Evolutionary conservation across 2,113 vertebrate genomes (phyloP).

Genomic region (Proteles cristata): DNA sequence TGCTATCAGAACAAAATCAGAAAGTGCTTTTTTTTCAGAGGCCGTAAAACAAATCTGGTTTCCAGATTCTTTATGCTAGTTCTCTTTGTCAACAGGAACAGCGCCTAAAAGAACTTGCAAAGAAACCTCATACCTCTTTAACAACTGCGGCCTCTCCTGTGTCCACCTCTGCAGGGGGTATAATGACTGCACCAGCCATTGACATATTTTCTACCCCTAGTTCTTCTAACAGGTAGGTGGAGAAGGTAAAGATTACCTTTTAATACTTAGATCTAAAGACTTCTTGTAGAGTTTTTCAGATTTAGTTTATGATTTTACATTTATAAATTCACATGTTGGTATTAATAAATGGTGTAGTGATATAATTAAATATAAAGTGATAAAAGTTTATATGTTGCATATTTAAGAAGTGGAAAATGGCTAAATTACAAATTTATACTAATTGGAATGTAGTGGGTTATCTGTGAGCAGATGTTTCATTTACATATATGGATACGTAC

Average conservation of each 20-base stretch:
- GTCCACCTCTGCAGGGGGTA: constrained; percentile 93
- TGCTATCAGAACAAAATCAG: constrained; percentile 48
- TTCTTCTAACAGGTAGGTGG: constrained; percentile 94
- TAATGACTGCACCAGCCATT: constrained; percentile 95
- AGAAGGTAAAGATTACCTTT: neutral
- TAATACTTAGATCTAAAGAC: neutral
- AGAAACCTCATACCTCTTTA: constrained; percentile 95
- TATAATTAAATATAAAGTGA: neutral
- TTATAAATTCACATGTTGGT: neutral
- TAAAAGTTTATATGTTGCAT: constrained; percentile 19
- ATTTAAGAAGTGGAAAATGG: neutral
- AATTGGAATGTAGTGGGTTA: neutral
- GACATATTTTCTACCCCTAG: constrained; percentile 98
- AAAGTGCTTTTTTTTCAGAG: neutral
- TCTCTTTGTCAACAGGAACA: constrained; percentile 91
- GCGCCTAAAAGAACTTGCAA: constrained; percentile 97
- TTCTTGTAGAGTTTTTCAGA: neutral
- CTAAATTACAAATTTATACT: constrained; percentile 49
- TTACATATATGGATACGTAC: neutral
- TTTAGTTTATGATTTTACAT: constrained; percentile 56
- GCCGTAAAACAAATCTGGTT: constrained; percentile 30
- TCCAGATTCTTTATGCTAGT: constrained; percentile 72
- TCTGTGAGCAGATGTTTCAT: neutral
- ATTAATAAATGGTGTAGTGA: neutral
- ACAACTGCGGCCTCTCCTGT: constrained; percentile 97